Base-by-base conservation (phyloP, 1,140 invertebrate genomes). In the Penaeus chinensis region DNA sequence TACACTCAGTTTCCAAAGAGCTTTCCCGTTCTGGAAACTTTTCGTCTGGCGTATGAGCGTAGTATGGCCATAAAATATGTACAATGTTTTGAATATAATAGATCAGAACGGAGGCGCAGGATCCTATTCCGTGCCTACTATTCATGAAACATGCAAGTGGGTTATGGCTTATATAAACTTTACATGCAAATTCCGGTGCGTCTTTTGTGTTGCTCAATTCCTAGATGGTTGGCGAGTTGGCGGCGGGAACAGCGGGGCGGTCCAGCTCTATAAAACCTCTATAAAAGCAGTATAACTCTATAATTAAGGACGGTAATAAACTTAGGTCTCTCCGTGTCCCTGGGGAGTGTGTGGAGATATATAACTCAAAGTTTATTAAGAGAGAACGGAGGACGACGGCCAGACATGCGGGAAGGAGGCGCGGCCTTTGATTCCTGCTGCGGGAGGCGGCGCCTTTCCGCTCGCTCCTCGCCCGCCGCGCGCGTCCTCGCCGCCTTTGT, bases 261-360 rank as follows among this genome's bases (percentile, higher is more conserved):
- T 13, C 32, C 69, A 47, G 71, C 80, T 82, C 85, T 82, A 87
- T 87, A 87, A 87, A 87, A 83, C 85, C 80, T 87, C 85, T 87
- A 87, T 87, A 87, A 87, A 87, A 87, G 85, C 85, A 87, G 85
- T 87, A 82, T 87, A 82, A 87, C 85, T 87, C 85, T 87, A 87
- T 87, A 87, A 87, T 87, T 87, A 87, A 87, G 85, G 85, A 77
- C 79, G 79, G 85, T 87, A 87, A 82, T 87, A 87, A 87, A 87
- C 79, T 87, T 87, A 77, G 71, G 80, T 87, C 85, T 87, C 84
- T 69, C 77, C 84, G 76, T 69, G 84, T 79, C 61, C 76, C 63
- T 42, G 42, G 84, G 74, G 84, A 79, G 76, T 83, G 85, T 66
- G 60, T 42, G 60, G 66, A 87, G 85, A 87, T 87, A 82, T 87